A percentile compares a stretch with the other conserved stretches of the same genome.
Evolutionary conservation across 2,888 invertebrate genomes (phyloP).

Genomic region (Ferdinandea cuprea): DNA sequence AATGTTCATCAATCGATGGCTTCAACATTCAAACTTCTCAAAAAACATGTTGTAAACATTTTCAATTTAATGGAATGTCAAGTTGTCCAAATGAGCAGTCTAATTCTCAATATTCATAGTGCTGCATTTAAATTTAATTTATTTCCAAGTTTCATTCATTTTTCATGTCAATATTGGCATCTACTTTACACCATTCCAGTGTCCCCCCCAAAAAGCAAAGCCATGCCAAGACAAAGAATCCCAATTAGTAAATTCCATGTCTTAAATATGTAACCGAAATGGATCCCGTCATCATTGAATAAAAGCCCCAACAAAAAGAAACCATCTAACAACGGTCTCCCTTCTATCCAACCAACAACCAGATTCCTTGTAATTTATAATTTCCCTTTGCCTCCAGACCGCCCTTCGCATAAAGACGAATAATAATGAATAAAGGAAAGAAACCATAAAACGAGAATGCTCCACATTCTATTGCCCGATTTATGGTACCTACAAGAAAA

Average conservation of each 20-base stretch:
- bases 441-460: conserved; percentile 66
- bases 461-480: conserved; percentile 61
- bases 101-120: conserved; percentile 1
- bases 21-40: not conserved
- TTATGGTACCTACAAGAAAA: conserved; percentile 46
- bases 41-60: not conserved
- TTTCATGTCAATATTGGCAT: conserved; percentile 31
- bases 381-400: conserved; percentile 13
- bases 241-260: conserved; percentile 66
- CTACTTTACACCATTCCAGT: conserved; percentile 21
- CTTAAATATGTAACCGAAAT: conserved; percentile 44
- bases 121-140: conserved; percentile 3
- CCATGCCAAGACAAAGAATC: conserved; percentile 46
- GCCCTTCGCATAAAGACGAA: conserved; percentile 36
- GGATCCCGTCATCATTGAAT: conserved; percentile 43
- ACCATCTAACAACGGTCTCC: conserved; percentile 44
- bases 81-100: conserved; percentile 4
- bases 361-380: conserved; percentile 64
- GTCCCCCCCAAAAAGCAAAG: not conserved
- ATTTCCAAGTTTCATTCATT: not conserved
- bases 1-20: not conserved
- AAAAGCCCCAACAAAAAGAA: conserved; percentile 32
- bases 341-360: conserved; percentile 28
- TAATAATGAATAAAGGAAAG: conserved; percentile 59
- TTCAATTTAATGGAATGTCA: not conserved